Conservation (phyloP, 2,113 vertebrate genomes). For the Tachysurus fulvidraco region DNA sequence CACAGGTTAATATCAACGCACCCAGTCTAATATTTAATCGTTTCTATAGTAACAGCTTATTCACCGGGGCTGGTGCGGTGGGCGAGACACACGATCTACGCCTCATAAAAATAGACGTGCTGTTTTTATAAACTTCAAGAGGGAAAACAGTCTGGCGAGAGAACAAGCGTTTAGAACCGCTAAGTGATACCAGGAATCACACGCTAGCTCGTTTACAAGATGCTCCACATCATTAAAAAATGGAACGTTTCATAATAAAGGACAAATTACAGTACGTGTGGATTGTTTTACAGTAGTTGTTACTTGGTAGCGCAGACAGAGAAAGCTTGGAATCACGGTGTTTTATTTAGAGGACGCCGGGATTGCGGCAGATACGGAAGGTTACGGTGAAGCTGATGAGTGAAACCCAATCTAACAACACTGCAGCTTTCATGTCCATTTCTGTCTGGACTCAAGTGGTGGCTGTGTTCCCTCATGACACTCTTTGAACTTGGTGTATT, state of each 20-base stretch:
- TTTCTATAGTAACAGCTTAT: background rate
- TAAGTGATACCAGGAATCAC: background rate
- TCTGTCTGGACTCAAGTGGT: background rate
- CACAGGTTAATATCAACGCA: background rate
- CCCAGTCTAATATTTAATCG: background rate
- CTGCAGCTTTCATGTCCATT: slow-evolving; percentile 12
- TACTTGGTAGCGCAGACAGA: background rate
- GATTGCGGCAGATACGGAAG: background rate
- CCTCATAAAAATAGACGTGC: background rate
- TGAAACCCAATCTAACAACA: background rate
- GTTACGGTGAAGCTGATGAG: background rate
- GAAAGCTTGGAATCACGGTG: background rate
- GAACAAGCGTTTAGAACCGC: background rate
- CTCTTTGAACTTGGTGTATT: background rate
- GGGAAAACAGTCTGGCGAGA: background rate
- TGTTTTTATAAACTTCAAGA: background rate
- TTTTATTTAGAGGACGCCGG: background rate
- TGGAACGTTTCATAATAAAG: background rate
- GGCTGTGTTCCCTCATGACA: slow-evolving; percentile 9
- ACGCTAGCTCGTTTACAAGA: background rate
- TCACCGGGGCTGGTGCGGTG: background rate
- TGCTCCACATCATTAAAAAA: background rate
- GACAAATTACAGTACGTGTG: background rate
- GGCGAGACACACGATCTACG: no score
- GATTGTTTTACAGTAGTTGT: background rate